A percentile compares a stretch with the other conserved stretches of the same genome.
Conservation (phyloP, 1,140 invertebrate genomes). For the Cherax destructor region DNA sequence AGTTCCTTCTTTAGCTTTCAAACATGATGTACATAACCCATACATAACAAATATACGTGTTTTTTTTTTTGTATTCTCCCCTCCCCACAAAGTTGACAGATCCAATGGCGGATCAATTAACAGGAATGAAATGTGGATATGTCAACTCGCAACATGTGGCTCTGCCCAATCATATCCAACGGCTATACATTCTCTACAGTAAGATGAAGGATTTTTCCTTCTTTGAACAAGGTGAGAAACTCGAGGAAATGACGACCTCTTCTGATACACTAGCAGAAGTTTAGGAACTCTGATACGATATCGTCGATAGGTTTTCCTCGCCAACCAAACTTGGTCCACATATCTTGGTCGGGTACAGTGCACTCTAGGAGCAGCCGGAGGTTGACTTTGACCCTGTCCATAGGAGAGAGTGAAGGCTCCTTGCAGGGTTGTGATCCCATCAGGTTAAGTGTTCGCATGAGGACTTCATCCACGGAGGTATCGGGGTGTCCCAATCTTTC, state of each 20-base stretch:
- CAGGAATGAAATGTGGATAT: neutral
- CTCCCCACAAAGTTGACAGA: no score
- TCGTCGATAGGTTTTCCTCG: slow-evolving; percentile 71
- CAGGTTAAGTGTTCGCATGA: slow-evolving; percentile 63
- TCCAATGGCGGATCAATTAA: neutral
- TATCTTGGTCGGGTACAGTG: slow-evolving; percentile 70
- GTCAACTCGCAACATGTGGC: neutral
- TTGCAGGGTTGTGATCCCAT: slow-evolving; percentile 69
- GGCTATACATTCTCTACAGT: no score
- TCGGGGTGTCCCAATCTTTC: slow-evolving; percentile 63
- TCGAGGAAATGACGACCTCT: neutral
- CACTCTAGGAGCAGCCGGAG: slow-evolving; percentile 70
- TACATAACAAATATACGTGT: no score
- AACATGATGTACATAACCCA: no score
- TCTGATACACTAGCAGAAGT: slow-evolving; percentile 23
- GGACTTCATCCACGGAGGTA: slow-evolving; percentile 65
- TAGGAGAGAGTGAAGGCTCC: slow-evolving; percentile 67
- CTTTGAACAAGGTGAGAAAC: neutral
- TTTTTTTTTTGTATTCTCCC: no score
- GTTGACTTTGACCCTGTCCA: slow-evolving; percentile 72
- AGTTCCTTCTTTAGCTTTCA: no score
- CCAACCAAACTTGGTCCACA: slow-evolving; percentile 72
- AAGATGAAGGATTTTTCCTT: neutral
- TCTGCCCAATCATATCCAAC: neutral
- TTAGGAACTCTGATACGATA: slow-evolving; percentile 71